Evolutionary conservation across 2,797 vertebrate genomes (phyloP).

Genomic region (Petrocephalus sullivani): DNA sequence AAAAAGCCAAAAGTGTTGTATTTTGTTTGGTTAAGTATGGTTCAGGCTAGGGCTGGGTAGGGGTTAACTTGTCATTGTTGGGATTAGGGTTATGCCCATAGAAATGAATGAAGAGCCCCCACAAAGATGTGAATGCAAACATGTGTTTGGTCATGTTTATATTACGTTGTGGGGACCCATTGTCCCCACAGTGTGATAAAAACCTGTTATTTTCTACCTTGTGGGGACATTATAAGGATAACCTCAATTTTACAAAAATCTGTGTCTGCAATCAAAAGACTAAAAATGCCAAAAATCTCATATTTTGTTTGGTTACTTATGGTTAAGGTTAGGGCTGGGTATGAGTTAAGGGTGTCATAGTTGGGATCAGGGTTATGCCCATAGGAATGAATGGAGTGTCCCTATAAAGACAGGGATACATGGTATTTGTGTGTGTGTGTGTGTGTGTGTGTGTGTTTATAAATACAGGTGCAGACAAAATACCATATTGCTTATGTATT

Average conservation of each 20-base stretch:
- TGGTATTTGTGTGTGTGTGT: neutral
- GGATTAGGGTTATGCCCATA: neutral
- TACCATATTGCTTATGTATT: neutral
- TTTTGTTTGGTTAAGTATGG: neutral
- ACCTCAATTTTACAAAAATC: too few relatives aligned
- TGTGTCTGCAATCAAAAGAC: too few relatives aligned
- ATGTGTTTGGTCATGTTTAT: too few relatives aligned
- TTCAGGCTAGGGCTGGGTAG: neutral
- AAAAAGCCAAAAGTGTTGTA: too few relatives aligned
- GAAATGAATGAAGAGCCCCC: neutral
- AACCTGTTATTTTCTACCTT: too few relatives aligned
- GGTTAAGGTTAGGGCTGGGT: neutral
- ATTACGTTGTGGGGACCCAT: too few relatives aligned
- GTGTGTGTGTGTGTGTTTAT: neutral
- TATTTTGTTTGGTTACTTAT: neutral
- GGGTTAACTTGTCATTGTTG: neutral
- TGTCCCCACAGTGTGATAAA: too few relatives aligned
- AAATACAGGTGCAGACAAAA: neutral
- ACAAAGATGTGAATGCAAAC: neutral
- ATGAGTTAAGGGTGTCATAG: neutral
- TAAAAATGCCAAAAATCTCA: too few relatives aligned
- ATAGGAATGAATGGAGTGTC: neutral
- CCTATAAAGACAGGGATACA: neutral
- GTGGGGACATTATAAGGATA: too few relatives aligned
- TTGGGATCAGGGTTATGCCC: neutral